Conservation (phyloP, 2,888 invertebrate species). For the Litoditis marina region DNA sequence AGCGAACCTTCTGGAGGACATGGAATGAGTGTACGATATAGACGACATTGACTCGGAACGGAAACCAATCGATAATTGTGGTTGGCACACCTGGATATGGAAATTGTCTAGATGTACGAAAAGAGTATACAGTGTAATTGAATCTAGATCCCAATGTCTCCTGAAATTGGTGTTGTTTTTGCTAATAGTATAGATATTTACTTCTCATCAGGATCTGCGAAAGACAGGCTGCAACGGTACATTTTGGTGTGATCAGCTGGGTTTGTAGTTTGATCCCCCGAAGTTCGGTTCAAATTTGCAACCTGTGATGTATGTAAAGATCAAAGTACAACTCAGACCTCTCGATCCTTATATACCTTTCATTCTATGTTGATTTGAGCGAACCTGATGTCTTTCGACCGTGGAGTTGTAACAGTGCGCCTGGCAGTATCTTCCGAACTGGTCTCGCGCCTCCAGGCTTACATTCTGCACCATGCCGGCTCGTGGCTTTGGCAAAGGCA, state of each 20-base stretch:
- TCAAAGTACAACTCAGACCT: neutral
- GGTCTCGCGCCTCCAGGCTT: slow-evolving; percentile 51
- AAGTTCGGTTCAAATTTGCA: too few relatives aligned
- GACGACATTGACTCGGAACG: slow-evolving; percentile 34
- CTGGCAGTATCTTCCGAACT: slow-evolving; percentile 58
- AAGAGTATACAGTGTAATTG: neutral
- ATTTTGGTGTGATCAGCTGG: too few relatives aligned
- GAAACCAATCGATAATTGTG: slow-evolving; percentile 41
- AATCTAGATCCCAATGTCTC: neutral
- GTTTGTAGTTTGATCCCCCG: too few relatives aligned
- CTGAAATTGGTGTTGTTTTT: too few relatives aligned
- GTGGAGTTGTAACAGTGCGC: slow-evolving; percentile 56
- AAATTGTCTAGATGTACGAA: too few relatives aligned
- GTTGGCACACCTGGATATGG: slow-evolving; percentile 57
- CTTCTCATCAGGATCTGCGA: too few relatives aligned
- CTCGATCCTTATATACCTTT: neutral
- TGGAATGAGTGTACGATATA: slow-evolving; percentile 39
- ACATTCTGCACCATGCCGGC: slow-evolving; percentile 38
- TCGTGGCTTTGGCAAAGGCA: slow-evolving; percentile 54
- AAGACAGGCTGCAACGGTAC: too few relatives aligned
- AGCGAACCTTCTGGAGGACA: slow-evolving; percentile 23
- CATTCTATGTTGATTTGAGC: neutral
- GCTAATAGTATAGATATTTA: too few relatives aligned
- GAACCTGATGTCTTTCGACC: slow-evolving; percentile 53
- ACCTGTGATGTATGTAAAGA: neutral